Base-by-base conservation (phyloP, 2,888 invertebrate species). In the Elgonia sp. region DNA sequence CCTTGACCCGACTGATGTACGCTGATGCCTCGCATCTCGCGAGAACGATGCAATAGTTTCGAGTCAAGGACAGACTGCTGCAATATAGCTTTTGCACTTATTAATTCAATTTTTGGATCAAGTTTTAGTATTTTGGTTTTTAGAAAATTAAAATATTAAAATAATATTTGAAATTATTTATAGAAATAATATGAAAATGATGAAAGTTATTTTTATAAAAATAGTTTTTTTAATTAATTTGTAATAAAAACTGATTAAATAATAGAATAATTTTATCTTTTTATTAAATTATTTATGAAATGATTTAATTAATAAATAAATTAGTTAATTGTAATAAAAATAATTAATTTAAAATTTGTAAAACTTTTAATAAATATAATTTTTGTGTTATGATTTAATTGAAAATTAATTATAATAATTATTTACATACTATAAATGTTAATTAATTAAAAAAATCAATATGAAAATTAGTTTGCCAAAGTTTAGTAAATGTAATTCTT, bases 1-100 rank as follows among this genome's bases (percentile, higher is more conserved):
- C 94, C 94, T 94, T 94, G 94, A 94, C 94, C 94, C 92, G 94
- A 89, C 93, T 92, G 92, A 86, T 86, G 76, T 92, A 92, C 91
- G 89, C 92, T 90, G 92, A 92, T 94, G 93, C 92, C 92, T 92
- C 92, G 92, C 91, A 93, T 93, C 92, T 93, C 93, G 87, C 87
- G 89, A 77, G 77, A 79, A 80, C 67, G 65, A 87, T 72, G 50
- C 21, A 80, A 79, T 65, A 73, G 69, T 87, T 89, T 72, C 14
- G 50, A 84, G 63, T 86, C 73, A 77, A 89, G 83, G 79, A 39
- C 76, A 75, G 21, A 21, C 8, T 57, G 14, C 16, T 10, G 37
- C n/a, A 37, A 37, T 12, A 62, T 18, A 62, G 62, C 16, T 62
- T 62, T 62, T 60, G 60, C n/a, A 53, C 29, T 29, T 29, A 29